phyloP scores from a whole-genome alignment of 2,888 invertebrate genomes.

The Eurois occulta region DNA sequence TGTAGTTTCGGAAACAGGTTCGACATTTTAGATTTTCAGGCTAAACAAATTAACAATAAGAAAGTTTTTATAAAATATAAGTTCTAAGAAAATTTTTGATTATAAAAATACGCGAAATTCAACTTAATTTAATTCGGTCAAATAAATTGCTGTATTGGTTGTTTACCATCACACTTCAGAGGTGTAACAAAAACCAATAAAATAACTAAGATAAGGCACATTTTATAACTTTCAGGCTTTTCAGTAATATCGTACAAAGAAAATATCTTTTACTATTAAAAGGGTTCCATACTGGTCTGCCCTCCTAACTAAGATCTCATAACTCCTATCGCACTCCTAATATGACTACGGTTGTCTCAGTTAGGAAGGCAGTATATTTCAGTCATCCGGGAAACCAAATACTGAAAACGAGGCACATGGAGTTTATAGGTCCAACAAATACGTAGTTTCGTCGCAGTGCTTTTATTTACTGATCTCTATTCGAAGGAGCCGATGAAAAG shows the following conservation, averaged over 20 bases:
- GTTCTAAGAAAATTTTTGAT: background rate
- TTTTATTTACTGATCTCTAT: constrained; percentile 44
- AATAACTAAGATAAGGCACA: background rate
- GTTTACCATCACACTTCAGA: background rate
- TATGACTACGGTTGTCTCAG: background rate
- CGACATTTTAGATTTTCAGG: background rate
- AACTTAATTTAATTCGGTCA: background rate
- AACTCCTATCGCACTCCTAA: background rate
- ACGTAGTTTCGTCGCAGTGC: constrained; percentile 2
- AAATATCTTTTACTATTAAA: background rate
- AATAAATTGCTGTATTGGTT: background rate
- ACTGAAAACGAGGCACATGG: background rate
- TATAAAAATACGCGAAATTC: background rate
- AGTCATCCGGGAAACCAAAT: background rate
- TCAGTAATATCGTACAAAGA: background rate
- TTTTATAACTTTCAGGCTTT: background rate
- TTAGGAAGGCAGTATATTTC: constrained; percentile 3
- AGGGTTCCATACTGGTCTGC: background rate
- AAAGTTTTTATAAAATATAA: background rate
- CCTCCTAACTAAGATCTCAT: background rate
- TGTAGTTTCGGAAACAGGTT: background rate
- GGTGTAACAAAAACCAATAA: background rate
- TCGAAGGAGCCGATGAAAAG: constrained; percentile 42
- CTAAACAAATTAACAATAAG: background rate
- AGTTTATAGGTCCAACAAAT: constrained; percentile 6